Conservation (phyloP, 2,113 vertebrate species). For the Coturnix japonica region DNA sequence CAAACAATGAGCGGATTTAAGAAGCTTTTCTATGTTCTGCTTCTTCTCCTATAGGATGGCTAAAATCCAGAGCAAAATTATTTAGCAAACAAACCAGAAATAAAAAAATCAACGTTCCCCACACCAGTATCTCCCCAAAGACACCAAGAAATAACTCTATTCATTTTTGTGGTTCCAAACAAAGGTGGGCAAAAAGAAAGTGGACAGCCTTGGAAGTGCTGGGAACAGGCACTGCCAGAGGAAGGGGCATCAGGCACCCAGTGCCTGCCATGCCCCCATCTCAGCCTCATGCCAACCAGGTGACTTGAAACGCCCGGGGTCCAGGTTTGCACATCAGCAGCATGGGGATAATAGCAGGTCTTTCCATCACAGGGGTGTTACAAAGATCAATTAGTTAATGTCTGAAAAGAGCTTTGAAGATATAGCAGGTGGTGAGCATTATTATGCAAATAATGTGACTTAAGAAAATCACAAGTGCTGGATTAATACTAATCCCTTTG, state of each 20-base stretch:
- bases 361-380: slow-evolving; percentile 56
- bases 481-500: slow-evolving; percentile 72
- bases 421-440: slow-evolving; percentile 62
- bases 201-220: not conserved
- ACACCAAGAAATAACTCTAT: not conserved
- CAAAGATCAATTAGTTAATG: slow-evolving; percentile 69
- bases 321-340: slow-evolving; percentile 51
- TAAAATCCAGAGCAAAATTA: not conserved
- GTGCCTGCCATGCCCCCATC: fast-evolving
- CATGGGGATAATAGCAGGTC: slow-evolving; percentile 58
- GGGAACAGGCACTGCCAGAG: not conserved
- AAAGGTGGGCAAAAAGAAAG: not conserved
- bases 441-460: slow-evolving; percentile 66
- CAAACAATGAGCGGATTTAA: not conserved
- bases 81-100: not conserved
- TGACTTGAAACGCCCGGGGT: slow-evolving; percentile 20
- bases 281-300: not conserved
- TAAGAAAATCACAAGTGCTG: slow-evolving; percentile 69
- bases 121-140: not conserved
- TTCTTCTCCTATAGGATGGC: not conserved
- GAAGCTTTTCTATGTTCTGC: not conserved
- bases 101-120: not conserved
- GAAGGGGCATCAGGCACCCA: not conserved
- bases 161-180: not conserved
- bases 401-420: slow-evolving; percentile 65